Evolutionary conservation across 2,888 invertebrate genomes (phyloP).

Genomic region (Tuberolachnus salignus): DNA sequence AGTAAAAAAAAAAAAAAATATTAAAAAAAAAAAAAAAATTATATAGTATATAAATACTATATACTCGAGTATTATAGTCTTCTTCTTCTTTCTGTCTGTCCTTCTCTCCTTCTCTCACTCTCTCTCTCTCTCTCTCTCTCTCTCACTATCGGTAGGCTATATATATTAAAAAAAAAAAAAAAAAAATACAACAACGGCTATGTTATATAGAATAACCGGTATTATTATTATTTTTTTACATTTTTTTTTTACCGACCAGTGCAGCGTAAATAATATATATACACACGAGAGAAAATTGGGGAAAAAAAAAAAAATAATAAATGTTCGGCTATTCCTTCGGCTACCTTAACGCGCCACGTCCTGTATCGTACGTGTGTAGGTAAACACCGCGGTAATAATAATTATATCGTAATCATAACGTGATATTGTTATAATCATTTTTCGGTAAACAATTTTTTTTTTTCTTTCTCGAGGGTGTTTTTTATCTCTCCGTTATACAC

Average conservation of each 20-base stretch:
- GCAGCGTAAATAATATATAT: too few relatives aligned
- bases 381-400: background rate
- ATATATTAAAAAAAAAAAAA: background rate
- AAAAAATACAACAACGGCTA: background rate
- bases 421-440: background rate
- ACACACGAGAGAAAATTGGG: background rate
- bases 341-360: constrained; percentile 34
- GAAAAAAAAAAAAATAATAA: background rate
- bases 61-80: background rate
- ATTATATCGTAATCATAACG: background rate
- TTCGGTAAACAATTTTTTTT: constrained; percentile 16
- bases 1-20: constrained; percentile 28
- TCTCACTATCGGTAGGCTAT: constrained; percentile 3
- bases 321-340: background rate
- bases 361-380: background rate
- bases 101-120: constrained; percentile 13
- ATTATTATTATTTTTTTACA: background rate
- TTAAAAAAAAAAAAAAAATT: too few relatives aligned
- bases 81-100: too few relatives aligned
- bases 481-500: background rate
- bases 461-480: background rate
- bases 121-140: background rate
- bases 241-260: background rate
- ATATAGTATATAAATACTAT: constrained; percentile 8
- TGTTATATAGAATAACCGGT: constrained; percentile 31